Evolutionary conservation across 2,797 vertebrate species (phyloP).

Genomic region (Lates japonicus): DNA sequence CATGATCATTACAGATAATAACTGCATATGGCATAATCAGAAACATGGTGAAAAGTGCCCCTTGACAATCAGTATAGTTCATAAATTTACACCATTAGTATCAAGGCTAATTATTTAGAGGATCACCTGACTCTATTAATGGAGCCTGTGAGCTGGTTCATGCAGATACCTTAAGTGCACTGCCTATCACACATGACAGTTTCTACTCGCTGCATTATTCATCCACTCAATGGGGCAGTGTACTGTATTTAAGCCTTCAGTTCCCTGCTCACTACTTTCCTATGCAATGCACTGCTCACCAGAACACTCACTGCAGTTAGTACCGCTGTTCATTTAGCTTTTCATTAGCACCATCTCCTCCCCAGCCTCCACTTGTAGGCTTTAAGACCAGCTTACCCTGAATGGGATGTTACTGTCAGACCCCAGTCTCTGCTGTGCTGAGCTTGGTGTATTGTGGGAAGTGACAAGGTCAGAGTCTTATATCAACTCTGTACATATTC

Average conservation of each 20-base stretch:
- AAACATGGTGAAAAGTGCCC: no score
- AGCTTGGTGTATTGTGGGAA: background rate
- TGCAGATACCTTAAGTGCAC: background rate
- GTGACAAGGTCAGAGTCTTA: conserved; percentile 24
- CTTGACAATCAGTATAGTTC: background rate
- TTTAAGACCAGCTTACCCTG: background rate
- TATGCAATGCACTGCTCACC: conserved; percentile 4
- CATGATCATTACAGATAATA: background rate
- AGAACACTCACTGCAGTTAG: background rate
- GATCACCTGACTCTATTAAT: background rate
- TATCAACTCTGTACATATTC: conserved; percentile 1
- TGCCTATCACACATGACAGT: conserved; percentile 1
- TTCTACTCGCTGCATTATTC: conserved; percentile 1
- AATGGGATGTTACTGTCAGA: background rate
- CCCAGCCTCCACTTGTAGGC: conserved; percentile 11
- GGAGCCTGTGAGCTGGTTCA: background rate
- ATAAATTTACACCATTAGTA: background rate
- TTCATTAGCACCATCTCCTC: background rate
- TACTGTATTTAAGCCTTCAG: conserved; percentile 15
- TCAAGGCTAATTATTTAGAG: background rate
- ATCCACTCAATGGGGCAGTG: background rate
- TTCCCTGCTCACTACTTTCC: background rate
- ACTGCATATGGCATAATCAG: no score
- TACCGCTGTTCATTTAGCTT: background rate
- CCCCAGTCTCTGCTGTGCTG: conserved; percentile 13